Base-by-base conservation (phyloP, 2,888 invertebrate genomes). In the Subacronicta megacephala region DNA sequence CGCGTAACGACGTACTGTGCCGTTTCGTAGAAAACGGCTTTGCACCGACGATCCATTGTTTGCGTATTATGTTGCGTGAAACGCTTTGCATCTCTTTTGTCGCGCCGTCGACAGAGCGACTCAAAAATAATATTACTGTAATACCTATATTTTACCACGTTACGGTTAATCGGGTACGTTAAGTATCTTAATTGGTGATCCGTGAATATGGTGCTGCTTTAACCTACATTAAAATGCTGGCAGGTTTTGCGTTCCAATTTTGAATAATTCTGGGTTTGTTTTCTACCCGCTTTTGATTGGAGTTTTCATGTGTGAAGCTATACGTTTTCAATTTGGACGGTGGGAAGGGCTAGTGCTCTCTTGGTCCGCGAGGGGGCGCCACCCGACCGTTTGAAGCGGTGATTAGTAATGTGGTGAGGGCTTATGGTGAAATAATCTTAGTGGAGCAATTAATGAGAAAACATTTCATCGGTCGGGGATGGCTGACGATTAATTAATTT, bases 351-450 rank as follows among this genome's bases (percentile, higher is more conserved):
- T 77, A 83, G 86, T 83, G 82, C 78, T 79, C 81, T 77, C 75
- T 67, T 62, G 73, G 79, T 68, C 77, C 77, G 70, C 75, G 36
- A 66, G 75, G 81, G 82, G 86, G 81, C 78, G 73, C 73, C 67
- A 65, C 73, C 59, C 73, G 77, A 79, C 76, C 86, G 88, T 88
- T 89, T 86, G 87, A 87, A 84, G 85, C 84, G 73, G 85, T 89
- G 89, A 90, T 90, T 90, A 88, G 89, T 89, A 88, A 85, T 83
- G 85, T 81, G 83, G 84, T 58, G 67, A 75, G 82, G 85, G 83
- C 82, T 85, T 87, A 87, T 87, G 82, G 86, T 80, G 78, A 87
- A 88, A 90, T 89, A 89, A 89, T 90, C 89, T 89, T 85, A 87
- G 83, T 82, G 80, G 81, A 85, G 83, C 81, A 83, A 82, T 82